phyloP scores from a whole-genome alignment of 64 coral and sea anemone species.

The Actinia tenebrosa region DNA sequence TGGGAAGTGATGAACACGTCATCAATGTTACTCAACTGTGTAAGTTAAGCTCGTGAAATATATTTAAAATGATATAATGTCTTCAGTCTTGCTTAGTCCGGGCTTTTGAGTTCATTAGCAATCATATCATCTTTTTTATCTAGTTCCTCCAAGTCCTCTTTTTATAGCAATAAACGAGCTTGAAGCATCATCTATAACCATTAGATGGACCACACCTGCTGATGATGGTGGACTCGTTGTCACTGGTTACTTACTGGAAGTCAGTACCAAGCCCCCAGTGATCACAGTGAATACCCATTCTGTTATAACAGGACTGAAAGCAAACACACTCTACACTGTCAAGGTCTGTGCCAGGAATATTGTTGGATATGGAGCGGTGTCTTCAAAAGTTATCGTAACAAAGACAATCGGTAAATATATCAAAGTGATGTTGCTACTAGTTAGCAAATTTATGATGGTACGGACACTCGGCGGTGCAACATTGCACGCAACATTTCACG shows the following conservation, averaged over 20 bases:
- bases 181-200: neutral
- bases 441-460: no score
- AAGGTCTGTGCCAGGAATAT: neutral
- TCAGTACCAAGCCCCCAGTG: neutral
- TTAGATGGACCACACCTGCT: neutral
- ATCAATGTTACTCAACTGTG: constrained; percentile 27
- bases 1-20: constrained; percentile 6
- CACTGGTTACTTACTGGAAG: neutral
- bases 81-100: no score
- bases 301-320: neutral
- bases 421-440: no score
- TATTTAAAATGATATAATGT: no score
- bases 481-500: no score
- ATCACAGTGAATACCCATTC: neutral
- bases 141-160: neutral
- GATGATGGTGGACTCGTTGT: neutral
- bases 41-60: neutral
- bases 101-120: no score
- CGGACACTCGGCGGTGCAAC: no score
- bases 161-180: neutral
- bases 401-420: neutral
- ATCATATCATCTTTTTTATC: neutral
- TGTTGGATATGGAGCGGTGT: neutral
- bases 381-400: neutral
- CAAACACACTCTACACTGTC: neutral